Evolutionary conservation across 1,140 invertebrate genomes (phyloP).

Genomic region (Camponotus pennsylvanicus): DNA sequence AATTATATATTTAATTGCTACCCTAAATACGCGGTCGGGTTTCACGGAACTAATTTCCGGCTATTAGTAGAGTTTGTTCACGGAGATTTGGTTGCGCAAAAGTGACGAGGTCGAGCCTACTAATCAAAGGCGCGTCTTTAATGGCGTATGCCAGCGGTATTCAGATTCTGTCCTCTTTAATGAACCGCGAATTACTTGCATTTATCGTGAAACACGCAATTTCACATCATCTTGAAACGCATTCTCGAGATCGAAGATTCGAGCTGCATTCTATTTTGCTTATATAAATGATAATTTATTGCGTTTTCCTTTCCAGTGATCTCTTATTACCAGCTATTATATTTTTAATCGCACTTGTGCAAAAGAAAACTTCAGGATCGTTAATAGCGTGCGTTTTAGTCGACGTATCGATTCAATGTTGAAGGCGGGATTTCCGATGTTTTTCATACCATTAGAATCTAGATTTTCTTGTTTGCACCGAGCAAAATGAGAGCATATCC

Average conservation of each 20-base stretch:
- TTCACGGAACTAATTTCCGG: constrained; percentile 54
- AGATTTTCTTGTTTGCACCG: not conserved
- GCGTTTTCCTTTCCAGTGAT: not conserved
- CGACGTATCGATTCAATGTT: not conserved
- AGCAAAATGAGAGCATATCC: not conserved
- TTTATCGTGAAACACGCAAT: not conserved
- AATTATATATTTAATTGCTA: not conserved
- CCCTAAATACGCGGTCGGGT: not conserved
- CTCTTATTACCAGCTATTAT: constrained; percentile 12
- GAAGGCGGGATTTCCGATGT: not conserved
- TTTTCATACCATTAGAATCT: not conserved
- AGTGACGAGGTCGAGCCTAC: not conserved
- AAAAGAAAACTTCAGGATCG: not conserved
- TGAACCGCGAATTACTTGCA: constrained; percentile 58
- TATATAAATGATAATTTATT: constrained; percentile 9
- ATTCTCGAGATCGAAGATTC: constrained; percentile 8
- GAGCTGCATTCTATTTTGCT: not conserved
- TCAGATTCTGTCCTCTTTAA: constrained; percentile 43
- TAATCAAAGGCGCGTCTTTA: constrained; percentile 35
- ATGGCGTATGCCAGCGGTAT: constrained; percentile 36
- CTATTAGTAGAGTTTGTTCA: constrained; percentile 45
- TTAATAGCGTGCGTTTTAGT: not conserved
- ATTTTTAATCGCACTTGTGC: not conserved
- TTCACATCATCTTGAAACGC: constrained; percentile 28
- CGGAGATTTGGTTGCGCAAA: constrained; percentile 46